phyloP scores from a whole-genome alignment of 2,797 vertebrate species.

The Aeoliscus strigatus region DNA sequence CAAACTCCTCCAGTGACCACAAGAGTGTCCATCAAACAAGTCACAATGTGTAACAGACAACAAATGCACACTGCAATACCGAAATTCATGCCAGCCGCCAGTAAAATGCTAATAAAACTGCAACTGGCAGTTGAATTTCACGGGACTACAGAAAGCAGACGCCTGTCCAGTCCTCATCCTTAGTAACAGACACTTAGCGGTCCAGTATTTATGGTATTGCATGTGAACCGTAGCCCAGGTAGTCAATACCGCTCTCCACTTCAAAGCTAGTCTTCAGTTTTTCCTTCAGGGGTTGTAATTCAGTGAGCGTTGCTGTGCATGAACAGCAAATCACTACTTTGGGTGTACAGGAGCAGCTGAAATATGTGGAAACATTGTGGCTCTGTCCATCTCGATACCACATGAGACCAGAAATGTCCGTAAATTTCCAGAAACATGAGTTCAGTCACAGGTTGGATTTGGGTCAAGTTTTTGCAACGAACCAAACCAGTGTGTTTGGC shows the following conservation, averaged over 20 bases:
- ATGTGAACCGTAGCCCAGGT: slow-evolving; percentile 28
- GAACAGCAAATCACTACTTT: too few relatives aligned
- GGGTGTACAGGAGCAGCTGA: slow-evolving; percentile 1
- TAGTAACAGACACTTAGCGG: slow-evolving; percentile 1
- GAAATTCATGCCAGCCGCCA: slow-evolving; percentile 26
- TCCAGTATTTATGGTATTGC: slow-evolving; percentile 16
- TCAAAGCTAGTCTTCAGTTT: slow-evolving; percentile 22
- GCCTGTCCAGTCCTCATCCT: too few relatives aligned
- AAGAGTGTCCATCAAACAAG: slow-evolving; percentile 29
- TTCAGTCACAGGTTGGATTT: too few relatives aligned
- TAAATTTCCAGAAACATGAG: too few relatives aligned
- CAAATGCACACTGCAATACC: slow-evolving; percentile 16
- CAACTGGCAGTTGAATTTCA: too few relatives aligned
- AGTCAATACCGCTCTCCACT: slow-evolving; percentile 1
- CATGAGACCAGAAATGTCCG: slow-evolving; percentile 1
- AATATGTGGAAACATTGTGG: neutral
- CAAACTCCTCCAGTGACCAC: slow-evolving; percentile 8
- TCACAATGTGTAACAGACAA: slow-evolving; percentile 21
- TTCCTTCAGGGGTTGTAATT: slow-evolving; percentile 21
- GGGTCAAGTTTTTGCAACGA: too few relatives aligned
- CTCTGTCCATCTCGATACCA: slow-evolving; percentile 11
- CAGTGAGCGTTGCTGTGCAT: slow-evolving; percentile 1
- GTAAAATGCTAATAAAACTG: slow-evolving; percentile 3
- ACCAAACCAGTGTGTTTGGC: too few relatives aligned
- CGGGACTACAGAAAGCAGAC: too few relatives aligned